phyloP scores from a whole-genome alignment of 2,797 vertebrate species.

The Odontamblyopus rebecca region DNA sequence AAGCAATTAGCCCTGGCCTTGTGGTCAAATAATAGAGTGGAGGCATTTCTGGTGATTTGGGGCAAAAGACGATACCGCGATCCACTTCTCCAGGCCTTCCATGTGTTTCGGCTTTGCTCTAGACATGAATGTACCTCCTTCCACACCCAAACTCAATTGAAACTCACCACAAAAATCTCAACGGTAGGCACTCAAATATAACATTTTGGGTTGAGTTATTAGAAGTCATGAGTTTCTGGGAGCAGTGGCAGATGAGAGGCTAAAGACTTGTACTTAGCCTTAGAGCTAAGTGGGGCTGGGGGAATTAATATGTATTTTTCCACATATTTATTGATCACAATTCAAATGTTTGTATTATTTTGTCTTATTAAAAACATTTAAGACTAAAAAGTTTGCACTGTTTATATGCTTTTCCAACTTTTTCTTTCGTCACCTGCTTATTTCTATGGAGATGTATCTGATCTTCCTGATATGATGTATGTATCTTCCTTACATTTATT shows the following conservation, averaged over 20 bases:
- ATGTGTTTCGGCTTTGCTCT: constrained; percentile 56
- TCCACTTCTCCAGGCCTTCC: constrained; percentile 50
- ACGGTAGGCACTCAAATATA: constrained; percentile 16
- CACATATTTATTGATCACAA: background rate
- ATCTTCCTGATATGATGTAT: no score
- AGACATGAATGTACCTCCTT: constrained; percentile 35
- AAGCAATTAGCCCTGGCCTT: constrained; percentile 79
- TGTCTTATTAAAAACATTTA: no score
- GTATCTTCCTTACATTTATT: no score
- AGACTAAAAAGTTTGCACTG: background rate
- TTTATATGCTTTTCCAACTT: background rate
- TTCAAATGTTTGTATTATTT: background rate
- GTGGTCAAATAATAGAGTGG: constrained; percentile 69
- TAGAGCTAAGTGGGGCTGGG: no score
- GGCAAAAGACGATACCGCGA: constrained; percentile 61
- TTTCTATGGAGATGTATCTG: no score
- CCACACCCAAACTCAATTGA: constrained; percentile 57
- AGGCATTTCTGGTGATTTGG: constrained; percentile 67
- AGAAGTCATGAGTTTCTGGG: constrained; percentile 1
- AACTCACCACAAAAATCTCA: constrained; percentile 46
- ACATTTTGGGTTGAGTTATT: constrained; percentile 9
- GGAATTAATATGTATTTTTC: background rate
- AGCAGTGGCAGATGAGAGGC: background rate
- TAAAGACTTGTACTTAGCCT: background rate
- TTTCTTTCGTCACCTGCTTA: no score